These are phyloP conservation scores for Propithecus perrieri DNA, from an alignment of 2,797 vertebrate species.

Conservation along the genomic window DNA sequence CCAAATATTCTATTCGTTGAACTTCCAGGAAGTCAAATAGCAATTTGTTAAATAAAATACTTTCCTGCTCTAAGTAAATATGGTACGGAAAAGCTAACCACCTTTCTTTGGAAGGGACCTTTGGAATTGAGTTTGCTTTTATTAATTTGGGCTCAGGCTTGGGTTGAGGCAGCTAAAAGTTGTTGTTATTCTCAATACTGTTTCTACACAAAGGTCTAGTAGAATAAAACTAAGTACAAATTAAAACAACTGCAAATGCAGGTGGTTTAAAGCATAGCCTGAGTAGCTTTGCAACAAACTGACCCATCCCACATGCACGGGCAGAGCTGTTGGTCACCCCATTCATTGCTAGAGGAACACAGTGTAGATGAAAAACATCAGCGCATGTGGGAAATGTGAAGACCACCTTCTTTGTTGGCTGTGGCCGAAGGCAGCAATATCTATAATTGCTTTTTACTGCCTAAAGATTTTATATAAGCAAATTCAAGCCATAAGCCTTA, in stretches of 20 bases:
- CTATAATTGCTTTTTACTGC: conserved; percentile 67
- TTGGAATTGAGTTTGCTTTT: conserved; percentile 73
- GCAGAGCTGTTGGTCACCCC: not conserved
- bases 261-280: not conserved
- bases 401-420: conserved; percentile 73
- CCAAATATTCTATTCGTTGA: conserved; percentile 24
- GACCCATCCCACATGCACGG: not conserved
- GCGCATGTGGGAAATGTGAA: not conserved
- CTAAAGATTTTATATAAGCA: conserved; percentile 62
- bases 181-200: conserved; percentile 68
- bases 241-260: conserved; percentile 74
- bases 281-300: not conserved
- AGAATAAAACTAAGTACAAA: conserved; percentile 76
- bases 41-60: conserved; percentile 74
- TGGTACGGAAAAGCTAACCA: conserved; percentile 49
- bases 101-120: conserved; percentile 66
- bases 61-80: not conserved
- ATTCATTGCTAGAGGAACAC: not conserved
- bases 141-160: conserved; percentile 72
- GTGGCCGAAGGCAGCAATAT: conserved; percentile 57
- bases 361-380: not conserved
- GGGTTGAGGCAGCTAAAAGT: conserved; percentile 62
- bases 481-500: conserved; percentile 39
- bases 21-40: conserved; percentile 50
- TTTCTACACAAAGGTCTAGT: conserved; percentile 70